Evolutionary conservation across 2,888 invertebrate species (phyloP), one percentile per base, ranked within the genome.

Genomic region (Pherbina coryleti): DNA sequence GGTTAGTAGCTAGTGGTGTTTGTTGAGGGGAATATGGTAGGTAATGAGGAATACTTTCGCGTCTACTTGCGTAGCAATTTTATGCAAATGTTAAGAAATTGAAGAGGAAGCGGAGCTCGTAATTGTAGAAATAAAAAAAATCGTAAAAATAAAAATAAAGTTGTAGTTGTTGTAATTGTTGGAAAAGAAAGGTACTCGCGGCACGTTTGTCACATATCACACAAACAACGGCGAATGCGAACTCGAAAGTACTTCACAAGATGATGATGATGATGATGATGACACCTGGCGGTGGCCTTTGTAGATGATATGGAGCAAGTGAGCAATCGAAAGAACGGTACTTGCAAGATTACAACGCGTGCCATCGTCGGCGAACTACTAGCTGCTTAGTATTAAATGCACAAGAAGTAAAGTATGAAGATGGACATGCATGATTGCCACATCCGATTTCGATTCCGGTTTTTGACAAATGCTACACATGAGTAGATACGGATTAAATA

Each of bases 361-460:
- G 82, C 82, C 80, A 77, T 62, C 62, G 28, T 60, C 60, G 51
- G 78, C 73, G 78, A 81, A 81, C 34, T 51, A n/a, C 62, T 44
- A 34, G 31, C 51, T 9, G 17, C 28, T 25, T n/a, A n/a, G 22
- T 37, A 22, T 9, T 57, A n/a, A 22, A 57, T 37, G 44, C 3
- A 44, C 5, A 28, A 55, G 34, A 57, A n/a, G 9, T 5, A 37
- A 25, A 28, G 31, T n/a, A 49, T 11, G 9, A 49, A 69, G 85
- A 85, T 85, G 84, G 85, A 85, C 85, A 85, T 85, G 85, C 83
- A 84, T 84, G 85, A 85, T 85, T 85, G 82, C 82, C 79, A 83
- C 85, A 85, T 85, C 85, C 85, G 85, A 28, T 44, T 22, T 28
- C 31, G 84, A 85, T 84, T 84, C 85, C 84, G 85, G 82, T 84